Percentiles rank a stretch among this genome's conserved stretches.
Evolutionary conservation across 2,797 vertebrate species (phyloP).

Genomic region (Numenius phaeopus): DNA sequence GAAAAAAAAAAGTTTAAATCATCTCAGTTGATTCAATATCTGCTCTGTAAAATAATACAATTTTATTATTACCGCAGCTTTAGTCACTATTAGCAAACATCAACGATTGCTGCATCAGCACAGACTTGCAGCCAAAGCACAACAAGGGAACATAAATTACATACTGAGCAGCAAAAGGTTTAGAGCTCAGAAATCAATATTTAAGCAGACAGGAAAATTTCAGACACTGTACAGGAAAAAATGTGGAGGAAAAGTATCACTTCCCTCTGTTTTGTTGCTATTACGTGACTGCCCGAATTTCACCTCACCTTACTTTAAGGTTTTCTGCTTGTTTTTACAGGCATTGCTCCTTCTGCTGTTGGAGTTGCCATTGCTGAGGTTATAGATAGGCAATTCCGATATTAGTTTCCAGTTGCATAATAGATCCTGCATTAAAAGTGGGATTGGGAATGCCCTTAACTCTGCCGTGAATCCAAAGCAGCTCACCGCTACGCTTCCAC

Average conservation of each 20-base stretch:
- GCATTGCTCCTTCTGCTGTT: background rate
- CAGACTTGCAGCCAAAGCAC: background rate
- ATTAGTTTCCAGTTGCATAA: background rate
- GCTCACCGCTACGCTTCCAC: background rate
- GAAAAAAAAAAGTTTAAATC: background rate
- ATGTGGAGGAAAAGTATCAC: background rate
- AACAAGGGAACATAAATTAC: slow-evolving; percentile 21
- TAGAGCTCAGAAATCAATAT: slow-evolving; percentile 46
- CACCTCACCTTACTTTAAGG: background rate
- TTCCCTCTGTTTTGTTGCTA: background rate
- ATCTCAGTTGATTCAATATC: background rate
- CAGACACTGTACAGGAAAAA: background rate
- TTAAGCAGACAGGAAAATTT: slow-evolving; percentile 5
- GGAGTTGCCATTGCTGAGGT: background rate
- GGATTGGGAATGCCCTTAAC: background rate
- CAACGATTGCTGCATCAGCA: slow-evolving; percentile 27
- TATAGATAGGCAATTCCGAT: background rate
- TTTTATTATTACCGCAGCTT: background rate
- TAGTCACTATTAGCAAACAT: slow-evolving; percentile 15
- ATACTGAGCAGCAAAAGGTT: slow-evolving; percentile 7
- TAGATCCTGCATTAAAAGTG: background rate
- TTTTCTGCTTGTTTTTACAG: background rate
- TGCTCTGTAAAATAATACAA: background rate
- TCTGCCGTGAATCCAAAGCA: background rate
- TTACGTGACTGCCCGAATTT: background rate